Evolutionary conservation across 2,113 vertebrate genomes (phyloP).

Genomic region (Ochotona curzoniae): DNA sequence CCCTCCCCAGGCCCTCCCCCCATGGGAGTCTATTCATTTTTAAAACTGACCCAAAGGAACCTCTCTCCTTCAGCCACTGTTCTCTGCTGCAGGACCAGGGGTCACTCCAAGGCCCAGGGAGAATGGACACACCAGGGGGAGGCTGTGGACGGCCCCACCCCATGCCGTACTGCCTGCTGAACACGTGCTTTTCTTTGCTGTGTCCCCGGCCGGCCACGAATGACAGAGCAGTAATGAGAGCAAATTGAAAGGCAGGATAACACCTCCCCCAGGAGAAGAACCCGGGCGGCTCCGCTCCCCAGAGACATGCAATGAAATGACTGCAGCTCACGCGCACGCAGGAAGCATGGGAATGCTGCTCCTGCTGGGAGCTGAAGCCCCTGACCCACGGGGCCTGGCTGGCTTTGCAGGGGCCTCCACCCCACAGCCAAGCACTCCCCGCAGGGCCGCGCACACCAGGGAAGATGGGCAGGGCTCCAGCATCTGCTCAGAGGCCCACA

Average conservation of each 20-base stretch:
- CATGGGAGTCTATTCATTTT: too few species aligned
- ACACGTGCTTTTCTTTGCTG: not conserved
- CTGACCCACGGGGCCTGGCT: fast-evolving
- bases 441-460: too few species aligned
- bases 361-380: not conserved
- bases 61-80: fast-evolving
- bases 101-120: fast-evolving
- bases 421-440: too few species aligned
- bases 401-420: too few species aligned
- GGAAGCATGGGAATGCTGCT: not conserved
- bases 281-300: not conserved
- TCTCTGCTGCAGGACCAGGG: not conserved
- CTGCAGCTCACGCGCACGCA: too few species aligned
- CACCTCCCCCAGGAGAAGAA: not conserved
- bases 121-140: fast-evolving
- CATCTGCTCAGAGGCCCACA: too few species aligned
- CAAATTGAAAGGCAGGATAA: not conserved
- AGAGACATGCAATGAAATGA: not conserved
- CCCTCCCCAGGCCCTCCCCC: too few species aligned
- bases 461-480: too few species aligned
- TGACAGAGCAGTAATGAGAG: not conserved
- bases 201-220: not conserved
- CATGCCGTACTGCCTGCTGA: not conserved
- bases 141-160: too few species aligned
- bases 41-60: not conserved